phyloP scores from a whole-genome alignment of 2,797 vertebrate species.

The Sebastes glaucus region DNA sequence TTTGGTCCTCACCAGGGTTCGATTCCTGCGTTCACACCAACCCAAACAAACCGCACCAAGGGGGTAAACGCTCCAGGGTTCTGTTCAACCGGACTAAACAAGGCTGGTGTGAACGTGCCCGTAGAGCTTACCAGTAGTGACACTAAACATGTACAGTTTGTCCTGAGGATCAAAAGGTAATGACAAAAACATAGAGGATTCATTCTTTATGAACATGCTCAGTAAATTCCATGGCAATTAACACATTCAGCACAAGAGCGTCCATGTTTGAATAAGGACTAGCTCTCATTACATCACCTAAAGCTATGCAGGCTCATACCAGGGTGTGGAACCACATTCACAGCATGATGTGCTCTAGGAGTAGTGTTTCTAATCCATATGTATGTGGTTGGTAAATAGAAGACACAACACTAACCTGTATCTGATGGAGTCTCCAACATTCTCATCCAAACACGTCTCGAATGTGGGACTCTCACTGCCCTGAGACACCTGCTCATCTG shows the following conservation, averaged over 20 bases:
- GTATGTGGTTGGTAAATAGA: not conserved
- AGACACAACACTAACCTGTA: constrained; percentile 47
- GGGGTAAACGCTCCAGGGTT: too few species aligned
- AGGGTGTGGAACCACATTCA: not conserved
- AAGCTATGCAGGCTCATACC: not conserved
- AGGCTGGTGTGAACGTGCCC: too few species aligned
- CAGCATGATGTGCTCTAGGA: not conserved
- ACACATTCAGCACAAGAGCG: not conserved
- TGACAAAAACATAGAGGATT: not conserved
- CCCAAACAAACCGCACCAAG: too few species aligned
- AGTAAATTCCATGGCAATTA: not conserved
- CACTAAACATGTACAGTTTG: not conserved
- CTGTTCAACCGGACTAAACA: too few species aligned
- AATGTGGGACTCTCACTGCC: constrained; percentile 72
- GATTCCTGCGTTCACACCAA: too few species aligned
- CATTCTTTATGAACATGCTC: not conserved
- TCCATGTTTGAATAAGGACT: not conserved
- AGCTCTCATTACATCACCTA: not conserved
- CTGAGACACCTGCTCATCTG: constrained; percentile 72
- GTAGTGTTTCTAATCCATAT: not conserved
- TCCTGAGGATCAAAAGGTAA: not conserved
- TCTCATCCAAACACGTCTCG: constrained; percentile 79
- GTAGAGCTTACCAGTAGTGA: not conserved
- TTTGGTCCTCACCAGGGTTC: too few species aligned
- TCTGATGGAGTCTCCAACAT: constrained; percentile 36